A percentile compares a stretch with the other conserved stretches of the same genome.
phyloP scores from a whole-genome alignment of 2,888 invertebrate genomes.

The Dryocosmus kuriphilus region DNA sequence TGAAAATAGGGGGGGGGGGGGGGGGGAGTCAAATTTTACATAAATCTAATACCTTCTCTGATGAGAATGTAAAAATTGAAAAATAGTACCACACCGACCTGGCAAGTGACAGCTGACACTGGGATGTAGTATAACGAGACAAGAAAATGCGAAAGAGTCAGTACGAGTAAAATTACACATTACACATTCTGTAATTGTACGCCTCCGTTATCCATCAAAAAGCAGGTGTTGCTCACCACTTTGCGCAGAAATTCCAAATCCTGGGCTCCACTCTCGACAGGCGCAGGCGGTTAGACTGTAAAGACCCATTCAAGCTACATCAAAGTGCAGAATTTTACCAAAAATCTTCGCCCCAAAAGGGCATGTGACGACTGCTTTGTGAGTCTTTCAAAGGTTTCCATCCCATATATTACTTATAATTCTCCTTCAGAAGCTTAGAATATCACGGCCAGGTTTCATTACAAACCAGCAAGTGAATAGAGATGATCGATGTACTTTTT shows the following conservation, averaged over 20 bases:
- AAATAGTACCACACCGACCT: too few species aligned
- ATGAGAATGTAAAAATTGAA: too few species aligned
- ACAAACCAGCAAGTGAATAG: neutral
- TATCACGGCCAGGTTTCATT: neutral
- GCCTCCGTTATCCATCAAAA: neutral
- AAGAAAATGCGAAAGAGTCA: neutral
- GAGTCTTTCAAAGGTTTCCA: neutral
- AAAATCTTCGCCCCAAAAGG: neutral
- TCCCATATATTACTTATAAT: neutral
- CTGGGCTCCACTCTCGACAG: neutral
- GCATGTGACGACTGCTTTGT: neutral
- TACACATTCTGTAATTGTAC: neutral
- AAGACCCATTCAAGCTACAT: neutral
- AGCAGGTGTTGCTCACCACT: neutral
- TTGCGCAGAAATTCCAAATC: neutral
- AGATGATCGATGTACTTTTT: neutral
- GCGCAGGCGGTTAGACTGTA: neutral
- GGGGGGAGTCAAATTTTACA: too few species aligned
- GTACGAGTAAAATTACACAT: neutral
- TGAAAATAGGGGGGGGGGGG: too few species aligned
- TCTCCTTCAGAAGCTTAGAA: neutral
- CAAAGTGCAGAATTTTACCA: neutral
- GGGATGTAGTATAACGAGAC: neutral
- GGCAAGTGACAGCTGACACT: too few species aligned
- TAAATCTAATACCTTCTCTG: too few species aligned